Evolutionary conservation across 1,140 invertebrate species (phyloP), one percentile per base, ranked within the genome.

Genomic region (Trichomalopsis sarcophagae): DNA sequence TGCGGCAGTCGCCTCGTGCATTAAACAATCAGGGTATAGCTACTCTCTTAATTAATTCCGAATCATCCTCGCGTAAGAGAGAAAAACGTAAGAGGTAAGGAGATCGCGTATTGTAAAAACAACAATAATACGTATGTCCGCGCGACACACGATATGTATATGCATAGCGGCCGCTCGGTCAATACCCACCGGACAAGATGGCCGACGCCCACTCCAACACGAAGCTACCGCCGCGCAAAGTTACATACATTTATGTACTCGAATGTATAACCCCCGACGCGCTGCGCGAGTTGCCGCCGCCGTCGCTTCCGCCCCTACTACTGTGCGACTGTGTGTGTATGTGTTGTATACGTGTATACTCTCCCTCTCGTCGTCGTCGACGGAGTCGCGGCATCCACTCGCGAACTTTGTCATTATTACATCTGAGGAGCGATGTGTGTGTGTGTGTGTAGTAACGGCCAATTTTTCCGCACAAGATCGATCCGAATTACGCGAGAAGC

Each of bases 151-250:
- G 27, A 27, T 27, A 7, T 40, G 0, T 47, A 44, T 17, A 30
- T 23, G 5, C 0, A 36, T 36, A 36, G 91, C 91, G 89, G 91
- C 27, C 27, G 1, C 66, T 84, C 92, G 93, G 93, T 93, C 93
- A 93, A 93, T 93, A 93, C 92, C 92, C 92, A 93, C 93, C 92
- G 93, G 93, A 93, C 93, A 93, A 93, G 92, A 93, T 93, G 93
- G 93, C 93, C 92, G 93, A 92, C 93, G 92, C 92, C 92, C 92
- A 93, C 91, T 92, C 91, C 89, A 92, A 93, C 93, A 92, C 92
- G 91, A 91, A 90, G 55, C 55, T 62, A n/a, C 55, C 55, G 6
- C 55, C 55, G 55, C 92, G 91, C 91, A 91, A 92, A 93, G 92
- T 86, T 93, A 93, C 92, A 92, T 93, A 93, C 92, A 93, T 93